Evolutionary conservation across 2,113 vertebrate species (phyloP).

Genomic region (Nothoprocta pentlandii): DNA sequence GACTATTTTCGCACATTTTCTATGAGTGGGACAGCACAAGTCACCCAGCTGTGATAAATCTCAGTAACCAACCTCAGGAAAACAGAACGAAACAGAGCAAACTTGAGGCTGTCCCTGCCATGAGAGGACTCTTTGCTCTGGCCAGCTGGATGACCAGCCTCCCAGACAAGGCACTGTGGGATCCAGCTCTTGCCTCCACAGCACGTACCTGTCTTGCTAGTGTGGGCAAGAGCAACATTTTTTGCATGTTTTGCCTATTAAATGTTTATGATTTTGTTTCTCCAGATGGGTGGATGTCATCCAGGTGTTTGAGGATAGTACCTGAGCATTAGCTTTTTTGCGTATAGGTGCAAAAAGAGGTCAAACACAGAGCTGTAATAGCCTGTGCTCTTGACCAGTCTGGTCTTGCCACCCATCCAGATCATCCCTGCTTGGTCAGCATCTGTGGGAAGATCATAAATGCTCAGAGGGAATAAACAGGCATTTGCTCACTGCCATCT

Average conservation of each 20-base stretch:
- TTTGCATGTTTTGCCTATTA: neutral
- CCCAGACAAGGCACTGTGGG: fast-evolving
- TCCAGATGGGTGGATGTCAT: neutral
- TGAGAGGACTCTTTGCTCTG: fast-evolving
- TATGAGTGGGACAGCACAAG: neutral
- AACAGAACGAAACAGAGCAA: slow-evolving; percentile 33
- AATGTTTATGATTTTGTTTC: neutral
- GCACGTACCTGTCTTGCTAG: neutral
- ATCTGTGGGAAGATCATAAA: neutral
- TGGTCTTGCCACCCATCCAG: neutral
- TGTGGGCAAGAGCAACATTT: neutral
- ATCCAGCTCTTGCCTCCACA: neutral
- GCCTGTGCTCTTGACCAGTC: neutral
- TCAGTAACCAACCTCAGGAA: slow-evolving; percentile 14
- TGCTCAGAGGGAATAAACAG: neutral
- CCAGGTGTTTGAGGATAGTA: neutral
- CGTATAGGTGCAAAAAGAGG: neutral
- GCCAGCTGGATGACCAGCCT: neutral
- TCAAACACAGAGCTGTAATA: neutral
- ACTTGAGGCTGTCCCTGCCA: neutral
- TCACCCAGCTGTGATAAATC: slow-evolving; percentile 16
- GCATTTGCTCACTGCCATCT: neutral
- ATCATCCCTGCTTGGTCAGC: neutral
- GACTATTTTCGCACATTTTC: slow-evolving; percentile 28
- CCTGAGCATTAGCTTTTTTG: neutral